Conservation (phyloP, 2,888 invertebrate species). For the Furcula furcula region DNA sequence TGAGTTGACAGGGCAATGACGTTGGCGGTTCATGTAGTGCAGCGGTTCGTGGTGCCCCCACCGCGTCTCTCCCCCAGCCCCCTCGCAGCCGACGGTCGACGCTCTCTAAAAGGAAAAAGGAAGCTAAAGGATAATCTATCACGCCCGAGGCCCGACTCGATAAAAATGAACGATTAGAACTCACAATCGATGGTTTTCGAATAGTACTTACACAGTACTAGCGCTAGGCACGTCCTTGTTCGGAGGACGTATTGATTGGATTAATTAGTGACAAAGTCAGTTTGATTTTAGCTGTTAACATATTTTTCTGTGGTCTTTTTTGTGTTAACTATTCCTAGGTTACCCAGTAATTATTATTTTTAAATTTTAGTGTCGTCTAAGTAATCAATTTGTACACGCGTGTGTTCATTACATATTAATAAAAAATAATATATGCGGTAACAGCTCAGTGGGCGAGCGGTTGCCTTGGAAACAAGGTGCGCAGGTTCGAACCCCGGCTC, state of each 20-base stretch:
- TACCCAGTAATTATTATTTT: too few species aligned
- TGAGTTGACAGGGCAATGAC: slow-evolving; percentile 81
- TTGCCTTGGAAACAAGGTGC: too few species aligned
- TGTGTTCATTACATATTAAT: too few species aligned
- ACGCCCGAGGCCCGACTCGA: slow-evolving; percentile 75
- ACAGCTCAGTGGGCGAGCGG: too few species aligned
- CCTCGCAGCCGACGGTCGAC: slow-evolving; percentile 74
- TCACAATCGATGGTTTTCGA: slow-evolving; percentile 64
- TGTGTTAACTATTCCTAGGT: too few species aligned
- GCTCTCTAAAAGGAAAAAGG: slow-evolving; percentile 79
- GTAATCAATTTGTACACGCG: too few species aligned
- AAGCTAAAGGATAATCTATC: slow-evolving; percentile 80
- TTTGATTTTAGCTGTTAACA: slow-evolving; percentile 11
- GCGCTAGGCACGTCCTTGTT: slow-evolving; percentile 30
- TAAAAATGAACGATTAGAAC: slow-evolving; percentile 79
- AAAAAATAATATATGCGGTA: too few species aligned
- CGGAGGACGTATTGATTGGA: slow-evolving; percentile 6
- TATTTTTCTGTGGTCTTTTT: too few species aligned
- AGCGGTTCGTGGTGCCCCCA: slow-evolving; percentile 52
- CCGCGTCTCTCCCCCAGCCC: slow-evolving; percentile 49
- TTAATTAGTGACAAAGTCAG: slow-evolving; percentile 7
- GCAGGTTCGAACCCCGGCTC: too few species aligned
- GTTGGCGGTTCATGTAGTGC: slow-evolving; percentile 64
- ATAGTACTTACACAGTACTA: slow-evolving; percentile 35
- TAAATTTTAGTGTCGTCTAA: too few species aligned